These are phyloP conservation scores for Speoplatyrhinus poulsoni DNA, from an alignment of 2,113 vertebrate genomes.

Conservation along the genomic window DNA sequence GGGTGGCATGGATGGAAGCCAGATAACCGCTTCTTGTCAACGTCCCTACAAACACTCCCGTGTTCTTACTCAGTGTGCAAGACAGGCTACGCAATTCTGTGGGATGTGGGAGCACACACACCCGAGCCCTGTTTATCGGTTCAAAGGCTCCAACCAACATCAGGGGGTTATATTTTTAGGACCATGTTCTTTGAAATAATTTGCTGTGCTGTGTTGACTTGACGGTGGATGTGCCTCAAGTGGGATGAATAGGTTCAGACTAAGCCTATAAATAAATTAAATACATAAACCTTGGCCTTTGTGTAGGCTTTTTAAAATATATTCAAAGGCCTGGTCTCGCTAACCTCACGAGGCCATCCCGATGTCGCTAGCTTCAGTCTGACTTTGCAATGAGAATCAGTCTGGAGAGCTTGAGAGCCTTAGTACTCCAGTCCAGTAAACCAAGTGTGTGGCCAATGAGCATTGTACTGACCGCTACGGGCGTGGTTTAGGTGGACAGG, in stretches of 20 bases:
- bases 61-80: conserved; percentile 22
- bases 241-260: not conserved
- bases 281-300: not conserved
- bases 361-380: too few relatives aligned
- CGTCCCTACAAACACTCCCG: conserved; percentile 29
- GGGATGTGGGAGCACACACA: conserved; percentile 52
- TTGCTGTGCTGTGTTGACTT: conserved; percentile 18
- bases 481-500: too few relatives aligned
- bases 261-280: not conserved
- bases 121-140: conserved; percentile 51
- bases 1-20: conserved; percentile 57
- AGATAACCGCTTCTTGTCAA: conserved; percentile 38
- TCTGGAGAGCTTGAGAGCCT: too few relatives aligned
- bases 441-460: too few relatives aligned
- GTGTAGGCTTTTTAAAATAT: not conserved
- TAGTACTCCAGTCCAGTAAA: too few relatives aligned
- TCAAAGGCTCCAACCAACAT: conserved; percentile 49
- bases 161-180: conserved; percentile 49
- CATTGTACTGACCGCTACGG: too few relatives aligned
- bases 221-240: conserved; percentile 25
- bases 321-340: not conserved
- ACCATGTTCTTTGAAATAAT: conserved; percentile 56
- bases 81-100: conserved; percentile 52
- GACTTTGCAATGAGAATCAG: too few relatives aligned
- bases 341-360: too few relatives aligned